Base-by-base conservation (phyloP, 2,113 vertebrate species). In the Xenopus laevis region DNA sequence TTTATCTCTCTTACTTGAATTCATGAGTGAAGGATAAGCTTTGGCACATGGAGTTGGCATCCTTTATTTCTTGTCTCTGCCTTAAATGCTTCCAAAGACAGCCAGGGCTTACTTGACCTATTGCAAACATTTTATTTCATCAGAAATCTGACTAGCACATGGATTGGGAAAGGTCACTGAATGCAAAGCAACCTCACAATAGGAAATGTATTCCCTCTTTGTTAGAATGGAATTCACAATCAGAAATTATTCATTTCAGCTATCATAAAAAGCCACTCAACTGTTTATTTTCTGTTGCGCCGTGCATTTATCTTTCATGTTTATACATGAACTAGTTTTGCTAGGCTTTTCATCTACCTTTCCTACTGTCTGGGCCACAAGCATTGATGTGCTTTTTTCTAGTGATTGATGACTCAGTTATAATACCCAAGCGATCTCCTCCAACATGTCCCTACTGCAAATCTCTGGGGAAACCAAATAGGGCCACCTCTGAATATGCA, bases 351-450 rank as follows among this genome's bases (percentile, higher is more conserved):
- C 33, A 40, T 40, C 33, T 40, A 40, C 23, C 68, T 40, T 13
- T 61, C 46, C 45, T 69, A 13, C 52, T n/a, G 21, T 40, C 44
- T 70, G 52, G 59, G 17, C 27, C 47, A 40, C 30, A 20, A 61
- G 57, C 55, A 40, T 9, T 62, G 55, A 45, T 75, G 10, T 45
- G 18, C 65, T 69, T 76, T 45, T 77, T 52, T 77, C 58, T 70
- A 17, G 33, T 64, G 74, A 77, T 77, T 70, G 67, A 77, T 77
- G 67, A 77, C 60, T 67, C 60, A 77, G 30, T 57, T 59, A 69
- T 70, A 77, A 77, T 77, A 70, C 61, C 47, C 59, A 77, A 77
- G 47, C 21, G 46, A 64, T 77, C 63, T 77, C 74, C 60, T 70
- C 63, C 44, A 64, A 67, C 59, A 57, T 46, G 67, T 63, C 50